Percentiles rank a stretch among this genome's conserved stretches.
These are phyloP conservation scores for Dicranocentrus wangi DNA, from an alignment of 2,888 invertebrate genomes.

Conservation along the genomic window DNA sequence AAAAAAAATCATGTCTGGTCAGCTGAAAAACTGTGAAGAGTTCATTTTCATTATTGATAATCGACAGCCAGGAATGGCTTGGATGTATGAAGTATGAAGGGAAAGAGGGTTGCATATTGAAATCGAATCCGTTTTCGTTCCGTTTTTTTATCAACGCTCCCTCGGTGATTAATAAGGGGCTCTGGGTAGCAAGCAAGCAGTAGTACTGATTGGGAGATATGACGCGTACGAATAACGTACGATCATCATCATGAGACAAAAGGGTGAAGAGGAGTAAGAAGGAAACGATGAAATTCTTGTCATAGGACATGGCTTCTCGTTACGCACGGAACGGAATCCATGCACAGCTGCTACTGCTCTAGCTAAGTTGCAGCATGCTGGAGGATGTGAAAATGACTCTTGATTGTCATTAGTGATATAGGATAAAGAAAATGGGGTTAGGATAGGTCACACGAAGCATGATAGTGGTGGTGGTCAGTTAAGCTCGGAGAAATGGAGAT, in stretches of 20 bases:
- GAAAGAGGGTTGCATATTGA: slow-evolving; percentile 3
- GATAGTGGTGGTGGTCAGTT: too few species aligned
- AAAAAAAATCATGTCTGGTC: slow-evolving; percentile 6
- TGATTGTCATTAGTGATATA: too few species aligned
- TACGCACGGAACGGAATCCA: background rate
- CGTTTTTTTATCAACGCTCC: slow-evolving; percentile 23
- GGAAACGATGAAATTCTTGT: slow-evolving; percentile 50
- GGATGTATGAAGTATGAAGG: background rate
- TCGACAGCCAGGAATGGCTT: background rate
- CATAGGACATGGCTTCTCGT: slow-evolving; percentile 46
- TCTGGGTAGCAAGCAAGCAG: too few species aligned
- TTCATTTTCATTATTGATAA: slow-evolving; percentile 38
- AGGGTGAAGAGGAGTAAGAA: slow-evolving; percentile 29
- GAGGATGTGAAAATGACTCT: too few species aligned
- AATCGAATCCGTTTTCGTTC: slow-evolving; percentile 31
- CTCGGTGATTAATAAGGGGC: slow-evolving; percentile 39
- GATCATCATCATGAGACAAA: slow-evolving; percentile 19
- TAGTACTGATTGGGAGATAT: slow-evolving; percentile 13
- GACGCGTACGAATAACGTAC: background rate
- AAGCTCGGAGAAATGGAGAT: too few species aligned
- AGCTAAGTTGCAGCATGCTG: too few species aligned
- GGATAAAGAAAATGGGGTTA: too few species aligned
- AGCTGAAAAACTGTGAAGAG: slow-evolving; percentile 25
- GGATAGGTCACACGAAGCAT: too few species aligned
- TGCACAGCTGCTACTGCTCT: slow-evolving; percentile 1